Percentiles rank a stretch among this genome's conserved stretches.
Conservation (phyloP, 2,888 invertebrate species). For the Drosophila colorata region DNA sequence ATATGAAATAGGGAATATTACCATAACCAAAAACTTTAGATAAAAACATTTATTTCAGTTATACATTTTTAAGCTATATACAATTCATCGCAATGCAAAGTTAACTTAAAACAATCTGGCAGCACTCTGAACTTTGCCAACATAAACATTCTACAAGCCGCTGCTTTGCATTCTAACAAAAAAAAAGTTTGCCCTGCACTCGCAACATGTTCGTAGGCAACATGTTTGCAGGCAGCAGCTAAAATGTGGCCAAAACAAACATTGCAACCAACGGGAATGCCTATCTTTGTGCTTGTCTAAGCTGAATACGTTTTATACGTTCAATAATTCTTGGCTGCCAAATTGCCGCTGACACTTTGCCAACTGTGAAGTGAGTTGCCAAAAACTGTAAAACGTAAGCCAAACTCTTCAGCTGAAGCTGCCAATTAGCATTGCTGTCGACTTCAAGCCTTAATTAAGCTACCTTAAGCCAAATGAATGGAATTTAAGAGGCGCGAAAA, state of each 20-base stretch:
- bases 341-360: constrained; percentile 42
- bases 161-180: not conserved
- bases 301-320: constrained; percentile 1
- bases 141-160: constrained; percentile 1
- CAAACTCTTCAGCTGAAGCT: constrained; percentile 28
- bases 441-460: constrained; percentile 20
- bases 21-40: no score
- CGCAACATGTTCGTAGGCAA: constrained; percentile 46
- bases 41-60: no score
- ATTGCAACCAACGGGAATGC: constrained; percentile 15
- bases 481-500: not conserved
- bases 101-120: constrained; percentile 11
- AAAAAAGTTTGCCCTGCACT: constrained; percentile 14
- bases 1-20: no score
- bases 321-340: constrained; percentile 35
- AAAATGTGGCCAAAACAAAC: constrained; percentile 29
- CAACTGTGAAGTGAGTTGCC: constrained; percentile 41
- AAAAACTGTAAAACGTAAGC: constrained; percentile 43
- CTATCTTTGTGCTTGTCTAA: not conserved
- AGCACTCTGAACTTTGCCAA: constrained; percentile 8
- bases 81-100: no score
- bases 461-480: constrained; percentile 28
- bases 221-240: constrained; percentile 31
- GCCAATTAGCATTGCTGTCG: constrained; percentile 36
- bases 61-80: not conserved